Evolutionary conservation across 2,888 invertebrate genomes (phyloP), one percentile per base, ranked within the genome.

Genomic region (Lymantria monacha): DNA sequence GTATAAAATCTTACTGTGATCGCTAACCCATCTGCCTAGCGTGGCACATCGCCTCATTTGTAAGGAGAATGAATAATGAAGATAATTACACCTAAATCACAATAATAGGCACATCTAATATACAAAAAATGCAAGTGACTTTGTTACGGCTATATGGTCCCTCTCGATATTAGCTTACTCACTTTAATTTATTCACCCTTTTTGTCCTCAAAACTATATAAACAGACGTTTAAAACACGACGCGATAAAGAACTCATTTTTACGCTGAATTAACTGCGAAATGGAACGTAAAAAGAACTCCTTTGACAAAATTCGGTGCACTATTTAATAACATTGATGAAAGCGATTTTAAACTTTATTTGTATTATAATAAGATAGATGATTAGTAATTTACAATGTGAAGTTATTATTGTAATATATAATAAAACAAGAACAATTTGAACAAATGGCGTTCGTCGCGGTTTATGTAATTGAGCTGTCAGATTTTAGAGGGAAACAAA

Each of bases 181-280:
- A 57, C 59, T 72, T 67, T 86, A 86, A 88, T 87, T 69, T 87
- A 89, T 91, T 80, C 89, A 88, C 90, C 89, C 89, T 74, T 66
- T 61, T 14, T 57, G 66, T 72, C 70, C 63, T 66, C 59, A 66
- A 70, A 79, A 85, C 81, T 81, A 83, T 74, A 83, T 79, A 85
- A 85, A 87, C 82, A 83, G 69, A 69, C 76, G 74, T 76, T 84
- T 81, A 82, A 86, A 87, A 83, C 82, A 79, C 76, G 77, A 74
- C 69, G 66, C 76, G 84, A 87, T 88, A 91, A 89, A 89, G 87
- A 86, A 90, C 88, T 87, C 83, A 90, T 91, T 91, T 90, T 86
- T 80, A 88, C 89, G 90, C 74, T 70, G 74, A 80, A 82, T 90
- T 90, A 90, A 81, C 84, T 82, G 75, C 83, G 81, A 84, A 89